A percentile compares a stretch with the other conserved stretches of the same genome.
phyloP scores from a whole-genome alignment of 2,888 invertebrate genomes.

The Blastobasis adustella region DNA sequence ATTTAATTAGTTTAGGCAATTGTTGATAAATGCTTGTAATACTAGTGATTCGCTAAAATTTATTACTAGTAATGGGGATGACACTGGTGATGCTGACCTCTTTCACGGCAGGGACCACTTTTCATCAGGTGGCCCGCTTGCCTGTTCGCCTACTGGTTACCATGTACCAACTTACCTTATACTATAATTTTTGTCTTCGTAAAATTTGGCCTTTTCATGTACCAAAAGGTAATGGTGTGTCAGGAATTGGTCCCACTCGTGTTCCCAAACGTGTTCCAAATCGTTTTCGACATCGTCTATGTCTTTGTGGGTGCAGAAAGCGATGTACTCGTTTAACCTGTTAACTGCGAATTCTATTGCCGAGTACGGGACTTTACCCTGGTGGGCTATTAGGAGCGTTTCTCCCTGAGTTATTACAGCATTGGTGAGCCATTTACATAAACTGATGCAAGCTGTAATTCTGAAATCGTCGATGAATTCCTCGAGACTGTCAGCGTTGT shows the following conservation, averaged over 20 bases:
- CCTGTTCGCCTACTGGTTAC: too few relatives aligned
- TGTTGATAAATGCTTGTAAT: too few relatives aligned
- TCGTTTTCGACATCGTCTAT: slow-evolving; percentile 83
- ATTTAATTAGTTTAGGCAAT: too few relatives aligned
- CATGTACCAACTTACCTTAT: slow-evolving; percentile 35
- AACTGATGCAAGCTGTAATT: slow-evolving; percentile 89
- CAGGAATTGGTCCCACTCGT: slow-evolving; percentile 93
- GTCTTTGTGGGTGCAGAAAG: slow-evolving; percentile 82
- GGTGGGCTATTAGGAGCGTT: slow-evolving; percentile 66
- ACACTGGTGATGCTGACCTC: too few relatives aligned
- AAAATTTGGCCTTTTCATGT: slow-evolving; percentile 75
- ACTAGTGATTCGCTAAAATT: too few relatives aligned
- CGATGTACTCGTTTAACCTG: slow-evolving; percentile 85
- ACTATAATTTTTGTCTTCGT: slow-evolving; percentile 48
- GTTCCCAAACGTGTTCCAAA: slow-evolving; percentile 80
- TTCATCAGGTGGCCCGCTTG: too few relatives aligned
- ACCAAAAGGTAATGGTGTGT: slow-evolving; percentile 80
- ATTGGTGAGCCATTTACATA: slow-evolving; percentile 85
- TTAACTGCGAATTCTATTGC: slow-evolving; percentile 88
- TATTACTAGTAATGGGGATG: too few relatives aligned
- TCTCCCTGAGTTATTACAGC: slow-evolving; percentile 72
- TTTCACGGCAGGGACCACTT: too few relatives aligned
- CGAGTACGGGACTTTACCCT: slow-evolving; percentile 82
- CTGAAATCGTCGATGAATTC: slow-evolving; percentile 93
- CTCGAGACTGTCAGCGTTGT: slow-evolving; percentile 86